Conservation (phyloP, 2,888 invertebrate species). For the Ellobium chinense region DNA sequence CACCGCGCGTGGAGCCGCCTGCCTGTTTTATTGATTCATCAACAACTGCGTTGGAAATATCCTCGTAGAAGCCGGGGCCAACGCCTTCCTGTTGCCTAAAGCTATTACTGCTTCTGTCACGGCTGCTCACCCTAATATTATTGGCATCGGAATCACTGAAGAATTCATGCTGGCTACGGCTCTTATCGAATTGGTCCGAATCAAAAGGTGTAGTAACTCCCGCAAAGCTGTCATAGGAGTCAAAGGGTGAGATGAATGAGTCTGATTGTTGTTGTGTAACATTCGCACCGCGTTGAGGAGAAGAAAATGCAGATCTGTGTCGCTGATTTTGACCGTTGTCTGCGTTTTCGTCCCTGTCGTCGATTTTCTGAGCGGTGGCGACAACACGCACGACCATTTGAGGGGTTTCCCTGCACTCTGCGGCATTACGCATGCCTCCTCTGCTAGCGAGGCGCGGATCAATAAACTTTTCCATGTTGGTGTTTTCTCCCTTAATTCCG, state of each 20-base stretch:
- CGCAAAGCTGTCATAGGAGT: not conserved
- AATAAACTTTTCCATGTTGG: not conserved
- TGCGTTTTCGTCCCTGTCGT: not conserved
- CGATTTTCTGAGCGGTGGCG: slow-evolving; percentile 1
- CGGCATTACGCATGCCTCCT: not conserved
- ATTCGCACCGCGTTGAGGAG: not conserved
- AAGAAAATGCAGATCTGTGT: not conserved
- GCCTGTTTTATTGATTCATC: not conserved
- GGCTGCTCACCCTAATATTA: not conserved
- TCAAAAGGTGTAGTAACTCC: not conserved
- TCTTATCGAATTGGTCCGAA: not conserved
- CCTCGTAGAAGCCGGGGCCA: not conserved
- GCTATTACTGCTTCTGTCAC: not conserved
- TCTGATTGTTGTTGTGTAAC: not conserved
- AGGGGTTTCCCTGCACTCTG: slow-evolving; percentile 4
- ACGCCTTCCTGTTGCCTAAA: not conserved
- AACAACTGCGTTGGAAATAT: not conserved
- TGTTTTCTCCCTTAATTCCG: not conserved
- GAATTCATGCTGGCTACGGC: not conserved
- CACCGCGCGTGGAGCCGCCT: not conserved
- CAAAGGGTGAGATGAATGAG: not conserved
- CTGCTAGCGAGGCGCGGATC: not conserved
- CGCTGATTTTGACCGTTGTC: not conserved
- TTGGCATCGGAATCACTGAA: not conserved
- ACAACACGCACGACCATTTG: not conserved